Evolutionary conservation across 2,888 invertebrate genomes (phyloP), one percentile per base, ranked within the genome.

Genomic region (Mechanitis messenoides): DNA sequence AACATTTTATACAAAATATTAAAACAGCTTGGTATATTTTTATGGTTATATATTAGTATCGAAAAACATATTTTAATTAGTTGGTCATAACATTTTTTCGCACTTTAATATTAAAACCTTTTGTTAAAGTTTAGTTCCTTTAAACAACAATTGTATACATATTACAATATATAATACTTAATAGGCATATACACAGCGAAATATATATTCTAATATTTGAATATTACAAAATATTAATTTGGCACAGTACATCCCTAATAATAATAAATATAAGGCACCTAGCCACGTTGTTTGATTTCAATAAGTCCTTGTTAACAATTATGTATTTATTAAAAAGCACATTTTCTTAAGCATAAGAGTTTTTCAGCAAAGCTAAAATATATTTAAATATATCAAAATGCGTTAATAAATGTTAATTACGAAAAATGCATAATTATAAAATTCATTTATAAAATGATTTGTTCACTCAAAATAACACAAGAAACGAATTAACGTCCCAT

Each of bases 201-300:
- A 42, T 42, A 42, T 9, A 42, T 9, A 42, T 20, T 20, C 9
- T 42, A 42, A 31, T 31, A 31, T 50, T 31, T 31, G 9, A 50
- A 50, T 28, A 50, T 35, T 55, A 20, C 55, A 60, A 58, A 56
- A 46, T 62, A 38, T 45, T 70, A 69, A 69, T 83, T 84, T 84
- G 83, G 84, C 84, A 83, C 82, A 71, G 69, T 65, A 61, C 69
- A 68, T 68, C 63, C 2, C 9, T 9, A 50, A 31, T 31, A 31
- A 31, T 50, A 54, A 65, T 64, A 57, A 63, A 81, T 72, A 76
- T 85, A 85, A 85, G 86, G 86, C 86, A 86, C 85, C 71, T 78
- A 67, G 83, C 86, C 83, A 76, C 71, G 20, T 45, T 55, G 56
- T 63, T 45, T 46, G 50, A 31, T 31, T 28, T 50, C 50, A 7